Base-by-base conservation (phyloP, 2,888 invertebrate genomes). In the Seira sanloemensis region DNA sequence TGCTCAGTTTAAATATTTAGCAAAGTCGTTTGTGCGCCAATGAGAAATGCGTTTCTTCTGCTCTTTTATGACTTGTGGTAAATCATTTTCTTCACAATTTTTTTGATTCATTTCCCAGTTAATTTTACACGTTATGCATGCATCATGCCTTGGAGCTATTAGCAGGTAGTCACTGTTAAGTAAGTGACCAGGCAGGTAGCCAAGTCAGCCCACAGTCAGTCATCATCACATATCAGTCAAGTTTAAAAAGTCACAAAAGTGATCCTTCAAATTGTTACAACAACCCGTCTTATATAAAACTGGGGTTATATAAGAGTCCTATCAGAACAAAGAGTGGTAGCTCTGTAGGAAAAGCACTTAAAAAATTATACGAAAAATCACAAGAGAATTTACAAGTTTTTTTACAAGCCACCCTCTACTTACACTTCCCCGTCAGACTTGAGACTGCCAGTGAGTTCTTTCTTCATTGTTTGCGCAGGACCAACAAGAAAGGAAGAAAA, bases 151-250 rank as follows among this genome's bases (percentile, higher is more conserved):
- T 25, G 67, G 18, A 75, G 76, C 81, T 65, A 62, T 76, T 68
- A 71, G 24, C 16, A 66, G 24, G 23, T 67, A 25, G 67, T 26
- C n/a, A n/a, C n/a, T n/a, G n/a, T n/a, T 37, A 12, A 19, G n/a
- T 25, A 67, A 26, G 65, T 66, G 68, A 67, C 79, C 73, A 66
- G 23, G 72, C 79, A 69, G 26, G n/a, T 46, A 78, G 50, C 72
- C 27, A 66, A 72, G 79, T 68, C 18, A 79, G 79, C n/a, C n/a
- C n/a, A n/a, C n/a, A n/a, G n/a, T 74, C 73, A 74, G 81, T 68
- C 65, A 82, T 77, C 66, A 78, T 72, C 71, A 78, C 80, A 68
- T 74, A 74, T 78, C 75, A 69, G 68, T 77, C 18, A 71, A 83
- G 83, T 72, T 73, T n/a, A n/a, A n/a, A n/a, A n/a, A 50, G 77